phyloP scores from a whole-genome alignment of 2,113 vertebrate species.

The Paradisaea rubra region DNA sequence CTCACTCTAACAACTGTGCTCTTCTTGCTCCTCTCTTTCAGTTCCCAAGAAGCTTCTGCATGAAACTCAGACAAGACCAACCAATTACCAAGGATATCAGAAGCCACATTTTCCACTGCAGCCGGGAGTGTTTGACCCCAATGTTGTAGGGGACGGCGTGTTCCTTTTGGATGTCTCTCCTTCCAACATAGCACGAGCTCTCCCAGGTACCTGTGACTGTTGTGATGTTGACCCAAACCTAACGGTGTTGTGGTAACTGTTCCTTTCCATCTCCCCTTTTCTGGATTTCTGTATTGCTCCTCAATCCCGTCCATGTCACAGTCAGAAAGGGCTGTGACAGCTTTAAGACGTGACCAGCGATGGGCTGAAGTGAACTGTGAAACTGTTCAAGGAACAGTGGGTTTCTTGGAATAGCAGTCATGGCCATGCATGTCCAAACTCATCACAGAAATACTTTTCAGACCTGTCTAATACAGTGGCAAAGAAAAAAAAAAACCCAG shows the following conservation, averaged over 20 bases:
- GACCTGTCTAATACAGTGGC: neutral
- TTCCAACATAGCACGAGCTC: conserved; percentile 64
- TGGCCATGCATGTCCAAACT: neutral
- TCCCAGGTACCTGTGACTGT: conserved; percentile 70
- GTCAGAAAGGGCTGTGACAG: neutral
- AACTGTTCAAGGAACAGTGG: neutral
- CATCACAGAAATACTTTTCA: neutral
- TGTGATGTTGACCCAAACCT: neutral
- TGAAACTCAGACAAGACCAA: conserved; percentile 73
- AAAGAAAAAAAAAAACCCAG: neutral
- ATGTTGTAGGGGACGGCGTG: conserved; percentile 80
- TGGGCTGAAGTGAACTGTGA: neutral
- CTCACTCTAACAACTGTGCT: neutral
- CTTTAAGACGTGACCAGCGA: neutral
- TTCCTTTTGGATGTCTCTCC: conserved; percentile 76
- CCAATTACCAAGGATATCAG: conserved; percentile 60
- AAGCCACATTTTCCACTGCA: conserved; percentile 55
- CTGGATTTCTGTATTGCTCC: neutral
- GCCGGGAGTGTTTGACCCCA: conserved; percentile 75
- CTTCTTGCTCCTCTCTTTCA: conserved; percentile 51
- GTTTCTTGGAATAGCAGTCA: neutral
- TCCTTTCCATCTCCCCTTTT: neutral
- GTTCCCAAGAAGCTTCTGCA: conserved; percentile 87
- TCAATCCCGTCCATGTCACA: neutral
- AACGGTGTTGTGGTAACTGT: neutral